Conservation (phyloP, 2,888 invertebrate species). For the Autographa gamma region DNA sequence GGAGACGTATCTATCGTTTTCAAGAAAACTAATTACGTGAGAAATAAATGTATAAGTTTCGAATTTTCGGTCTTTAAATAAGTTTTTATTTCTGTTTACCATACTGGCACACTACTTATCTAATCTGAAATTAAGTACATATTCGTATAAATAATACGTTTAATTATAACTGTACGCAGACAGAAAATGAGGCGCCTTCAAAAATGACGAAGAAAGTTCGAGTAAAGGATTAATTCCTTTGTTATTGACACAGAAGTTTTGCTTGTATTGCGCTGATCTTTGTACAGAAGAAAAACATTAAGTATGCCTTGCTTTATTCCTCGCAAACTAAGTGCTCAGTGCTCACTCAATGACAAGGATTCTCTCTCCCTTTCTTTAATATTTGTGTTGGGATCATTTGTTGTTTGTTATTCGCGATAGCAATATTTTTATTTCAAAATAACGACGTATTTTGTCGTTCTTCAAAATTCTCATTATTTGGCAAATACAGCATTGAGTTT, state of each 20-base stretch:
- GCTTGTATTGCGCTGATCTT: slow-evolving; percentile 45
- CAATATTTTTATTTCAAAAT: background rate
- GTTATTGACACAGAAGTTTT: slow-evolving; percentile 45
- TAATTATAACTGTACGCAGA: background rate
- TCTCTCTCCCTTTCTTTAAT: slow-evolving; percentile 14
- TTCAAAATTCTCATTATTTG: background rate
- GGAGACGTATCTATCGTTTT: too few species aligned
- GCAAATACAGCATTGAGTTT: background rate
- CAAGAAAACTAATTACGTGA: too few species aligned
- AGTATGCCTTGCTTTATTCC: slow-evolving; percentile 42
- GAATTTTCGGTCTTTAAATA: too few species aligned
- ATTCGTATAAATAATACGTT: background rate
- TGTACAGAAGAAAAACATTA: slow-evolving; percentile 47
- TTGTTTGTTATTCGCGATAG: slow-evolving; percentile 9
- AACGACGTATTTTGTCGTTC: background rate
- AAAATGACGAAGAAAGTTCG: slow-evolving; percentile 28
- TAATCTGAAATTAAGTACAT: too few species aligned
- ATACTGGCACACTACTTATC: too few species aligned
- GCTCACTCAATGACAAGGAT: slow-evolving; percentile 13
- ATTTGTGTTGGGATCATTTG: slow-evolving; percentile 35
- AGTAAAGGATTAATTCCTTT: slow-evolving; percentile 36
- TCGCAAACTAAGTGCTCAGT: slow-evolving; percentile 15
- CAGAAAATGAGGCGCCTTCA: slow-evolving; percentile 2
- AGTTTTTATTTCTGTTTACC: too few species aligned
- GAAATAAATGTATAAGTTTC: too few species aligned